Base-by-base conservation (phyloP, 2,113 vertebrate species). In the Caloenas nicobarica region DNA sequence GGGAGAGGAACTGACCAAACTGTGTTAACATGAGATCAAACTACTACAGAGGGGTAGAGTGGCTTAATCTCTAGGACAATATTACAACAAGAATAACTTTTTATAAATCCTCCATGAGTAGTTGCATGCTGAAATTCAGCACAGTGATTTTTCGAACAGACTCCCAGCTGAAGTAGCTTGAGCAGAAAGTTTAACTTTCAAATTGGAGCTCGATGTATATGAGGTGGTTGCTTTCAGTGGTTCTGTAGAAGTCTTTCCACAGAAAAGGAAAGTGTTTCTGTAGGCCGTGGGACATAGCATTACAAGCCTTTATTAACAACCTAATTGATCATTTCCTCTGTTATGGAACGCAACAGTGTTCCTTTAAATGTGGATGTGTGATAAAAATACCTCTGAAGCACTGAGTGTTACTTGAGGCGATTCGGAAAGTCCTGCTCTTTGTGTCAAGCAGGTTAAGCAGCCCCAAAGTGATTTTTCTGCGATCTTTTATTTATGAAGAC, bases 121-220 rank as follows among this genome's bases (percentile, higher is more conserved):
- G 51, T 12, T 87, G 9, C 8, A 42, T 33, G 29, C 42, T 34
- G 48, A 68, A 68, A 51, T 80, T 90, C 48, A 48, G 17, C 42
- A 72, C 33, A 72, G 13, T 68, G 79, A 44, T 68, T 21, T 82
- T 82, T 56, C 66, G 58, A 82, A 48, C 38, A 62, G 66, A 26
- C 9, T 92, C 34, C 10, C 0, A 0, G 38, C 29, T 64, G 61
- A 82, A 88, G 54, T 33, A 82, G 33, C 25, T 89, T 79, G 57
- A 82, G 74, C 42, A 93, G 57, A 79, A 91, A 74, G 74, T 87
- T 74, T 71, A 77, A 89, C 68, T 81, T 89, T 90, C 74, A 82
- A 82, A 79, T 57, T 65, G 53, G 29, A 85, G 9, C 9, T 76
- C 56, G 19, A 53, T 51, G 33, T 79, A 28, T 17, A 60, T 42